phyloP scores from a whole-genome alignment of 2,113 vertebrate genomes.

The Paradisaea rubra region DNA sequence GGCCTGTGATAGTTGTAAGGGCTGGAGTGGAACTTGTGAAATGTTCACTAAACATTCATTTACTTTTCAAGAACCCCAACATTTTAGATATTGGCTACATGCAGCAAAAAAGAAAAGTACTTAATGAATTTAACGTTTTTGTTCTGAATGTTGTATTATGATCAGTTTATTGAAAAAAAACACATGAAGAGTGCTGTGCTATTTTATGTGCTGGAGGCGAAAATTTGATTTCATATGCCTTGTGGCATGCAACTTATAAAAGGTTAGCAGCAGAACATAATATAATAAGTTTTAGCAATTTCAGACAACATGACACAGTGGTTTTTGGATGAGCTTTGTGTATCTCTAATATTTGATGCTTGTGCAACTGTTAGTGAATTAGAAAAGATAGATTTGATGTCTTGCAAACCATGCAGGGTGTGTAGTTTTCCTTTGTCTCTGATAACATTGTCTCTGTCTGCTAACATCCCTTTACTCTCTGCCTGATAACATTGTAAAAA shows the following conservation, averaged over 20 bases:
- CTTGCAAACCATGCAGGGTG: background rate
- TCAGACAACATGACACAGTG: background rate
- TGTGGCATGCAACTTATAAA: background rate
- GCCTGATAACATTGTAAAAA: background rate
- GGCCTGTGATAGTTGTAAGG: background rate
- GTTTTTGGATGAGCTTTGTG: background rate
- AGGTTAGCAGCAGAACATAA: background rate
- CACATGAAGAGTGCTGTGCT: background rate
- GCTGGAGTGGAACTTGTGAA: background rate
- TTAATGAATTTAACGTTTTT: background rate
- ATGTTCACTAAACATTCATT: background rate
- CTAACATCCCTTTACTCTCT: background rate
- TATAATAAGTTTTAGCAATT: background rate
- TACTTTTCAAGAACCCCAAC: background rate
- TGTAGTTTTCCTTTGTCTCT: background rate
- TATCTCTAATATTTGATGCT: background rate
- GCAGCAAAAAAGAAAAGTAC: background rate
- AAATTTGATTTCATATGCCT: background rate
- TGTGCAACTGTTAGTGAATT: background rate
- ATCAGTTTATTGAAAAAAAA: background rate
- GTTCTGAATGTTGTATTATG: accelerated
- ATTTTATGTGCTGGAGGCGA: background rate
- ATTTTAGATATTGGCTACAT: background rate
- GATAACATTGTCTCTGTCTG: background rate
- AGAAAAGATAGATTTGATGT: background rate